Evolutionary conservation across 2,113 vertebrate species (phyloP), one percentile per base, ranked within the genome.

Genomic region (Poeciliopsis occidentalis): DNA sequence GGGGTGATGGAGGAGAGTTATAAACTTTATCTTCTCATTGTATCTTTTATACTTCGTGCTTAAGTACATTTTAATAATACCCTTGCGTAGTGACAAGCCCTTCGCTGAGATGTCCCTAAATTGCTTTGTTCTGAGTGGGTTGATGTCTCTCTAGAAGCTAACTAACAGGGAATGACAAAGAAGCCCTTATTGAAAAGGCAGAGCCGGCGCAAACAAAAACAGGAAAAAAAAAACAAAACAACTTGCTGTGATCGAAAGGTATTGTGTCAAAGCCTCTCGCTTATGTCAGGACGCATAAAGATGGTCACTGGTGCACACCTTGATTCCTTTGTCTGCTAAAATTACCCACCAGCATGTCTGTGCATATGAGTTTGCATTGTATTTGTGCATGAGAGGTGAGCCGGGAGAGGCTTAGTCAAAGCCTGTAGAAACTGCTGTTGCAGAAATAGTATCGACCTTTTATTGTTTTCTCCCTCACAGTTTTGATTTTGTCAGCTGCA

Each of bases 271-370:
- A 80, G 72, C 64, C 1, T 19, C 75, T 82, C 27, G 24, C 85
- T 88, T 88, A 71, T 83, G 85, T 93, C 86, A 89, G 63, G 66
- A 67, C 77, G 67, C 79, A 89, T 91, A 84, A 87, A 87, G 73
- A 75, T 76, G 61, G 65, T 44, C 69, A 79, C 84, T 66, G 8
- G 37, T 12, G n/a, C 73, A 60, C 73, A 70, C 69, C 77, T 73
- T 51, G 67, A 34, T 32, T 83, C 80, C 78, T 84, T 88, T 89
- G 86, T 88, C 60, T 85, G 76, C 81, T 84, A 69, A 86, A 85
- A 85, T 89, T 78, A 85, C 74, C 75, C 71, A 67, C 19, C 4
- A 61, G 60, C 63, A 54, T n/a, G 26, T 60, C 32, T 76, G 67
- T 62, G 37, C 27, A 13, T 30, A 64, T 24, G 13, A 32, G 44